These are phyloP conservation scores for Cheilosia pagana DNA, from an alignment of 2,888 invertebrate genomes.

Conservation along the genomic window DNA sequence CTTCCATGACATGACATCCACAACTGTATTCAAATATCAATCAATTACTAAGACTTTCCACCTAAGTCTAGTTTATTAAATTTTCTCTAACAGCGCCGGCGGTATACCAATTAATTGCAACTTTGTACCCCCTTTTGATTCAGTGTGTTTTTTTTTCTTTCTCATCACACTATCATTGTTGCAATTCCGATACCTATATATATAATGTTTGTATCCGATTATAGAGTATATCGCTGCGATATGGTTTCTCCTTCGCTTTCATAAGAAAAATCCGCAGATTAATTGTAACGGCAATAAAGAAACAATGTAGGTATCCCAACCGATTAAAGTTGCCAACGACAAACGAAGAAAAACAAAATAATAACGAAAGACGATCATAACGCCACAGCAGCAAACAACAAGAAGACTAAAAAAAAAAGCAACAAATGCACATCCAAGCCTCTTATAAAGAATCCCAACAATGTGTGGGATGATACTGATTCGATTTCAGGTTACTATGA, in stretches of 20 bases:
- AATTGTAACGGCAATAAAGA: slow-evolving; percentile 5
- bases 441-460: slow-evolving; percentile 20
- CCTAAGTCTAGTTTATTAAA: too few species aligned
- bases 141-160: neutral
- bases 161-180: neutral
- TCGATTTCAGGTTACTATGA: slow-evolving; percentile 55
- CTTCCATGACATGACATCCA: too few species aligned
- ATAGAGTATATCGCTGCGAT: neutral
- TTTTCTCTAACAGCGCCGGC: neutral
- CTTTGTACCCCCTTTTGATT: neutral
- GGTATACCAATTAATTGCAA: slow-evolving; percentile 12
- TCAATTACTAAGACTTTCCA: too few species aligned
- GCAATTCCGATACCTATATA: neutral
- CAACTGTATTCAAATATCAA: too few species aligned
- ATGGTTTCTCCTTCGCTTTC: slow-evolving; percentile 18
- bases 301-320: slow-evolving; percentile 14
- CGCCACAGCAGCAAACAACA: neutral
- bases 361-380: slow-evolving; percentile 3
- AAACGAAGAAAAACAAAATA: neutral
- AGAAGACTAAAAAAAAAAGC: neutral
- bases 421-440: slow-evolving; percentile 16
- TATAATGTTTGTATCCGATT: slow-evolving; percentile 5
- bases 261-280: slow-evolving; percentile 17
- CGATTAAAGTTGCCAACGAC: neutral
- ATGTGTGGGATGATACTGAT: slow-evolving; percentile 49